Evolutionary conservation across 2,888 invertebrate genomes (phyloP), one percentile per base, ranked within the genome.

Genomic region (Syrista parreyssii): DNA sequence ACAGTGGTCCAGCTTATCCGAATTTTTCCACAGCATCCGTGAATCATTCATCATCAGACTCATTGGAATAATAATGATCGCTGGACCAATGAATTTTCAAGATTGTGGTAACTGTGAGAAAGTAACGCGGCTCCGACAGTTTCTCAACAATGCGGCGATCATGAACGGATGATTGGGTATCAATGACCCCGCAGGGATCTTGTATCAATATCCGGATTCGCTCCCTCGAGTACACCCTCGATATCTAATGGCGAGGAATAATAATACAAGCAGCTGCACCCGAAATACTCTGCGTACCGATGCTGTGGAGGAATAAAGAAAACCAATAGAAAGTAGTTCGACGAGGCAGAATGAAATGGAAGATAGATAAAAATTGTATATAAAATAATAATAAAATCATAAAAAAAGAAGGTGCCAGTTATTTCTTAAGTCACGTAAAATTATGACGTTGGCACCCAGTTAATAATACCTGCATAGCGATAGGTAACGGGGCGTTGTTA

Each of bases 151-250:
- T 86, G 76, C 85, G 78, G 74, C 79, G 83, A 86, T 88, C 85
- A 80, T 89, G 85, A 87, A 89, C 90, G 87, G 88, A 84, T 88
- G 87, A 90, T 91, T 86, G 89, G 86, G 84, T 90, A 90, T 91
- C 91, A 91, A 91, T 91, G 85, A 89, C 88, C 88, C 88, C 88
- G 86, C 87, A 88, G 86, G 79, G 73, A 79, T 74, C 78, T 73
- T 79, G 79, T 79, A 82, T 83, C 78, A 80, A 81, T 80, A 86
- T 86, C 86, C 81, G 78, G 79, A 82, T 83, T 85, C 75, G 75
- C 79, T 79, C 84, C 81, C 79, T 84, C 79, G 79, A 88, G 87
- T 80, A 83, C 82, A 77, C 86, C 79, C 87, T 89, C 85, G 86
- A 87, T 85, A 83, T 81, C 80, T 82, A 81, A 81, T 80, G 81